A percentile compares a stretch with the other conserved stretches of the same genome.
phyloP scores from a whole-genome alignment of 2,797 vertebrate genomes.

The Megaceryle alcyon region DNA sequence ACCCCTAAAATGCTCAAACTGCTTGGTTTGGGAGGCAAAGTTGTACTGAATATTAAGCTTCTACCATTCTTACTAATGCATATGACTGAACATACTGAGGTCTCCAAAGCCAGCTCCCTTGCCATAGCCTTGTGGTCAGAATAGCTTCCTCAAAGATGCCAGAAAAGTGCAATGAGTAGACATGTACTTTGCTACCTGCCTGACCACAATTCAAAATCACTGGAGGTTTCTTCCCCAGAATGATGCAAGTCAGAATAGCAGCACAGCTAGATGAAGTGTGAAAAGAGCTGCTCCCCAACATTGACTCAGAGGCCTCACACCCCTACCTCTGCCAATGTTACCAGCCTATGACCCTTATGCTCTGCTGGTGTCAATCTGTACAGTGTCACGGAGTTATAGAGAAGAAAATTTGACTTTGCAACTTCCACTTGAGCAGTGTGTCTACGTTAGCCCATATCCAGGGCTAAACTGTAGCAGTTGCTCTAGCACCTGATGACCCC shows the following conservation, averaged over 20 bases:
- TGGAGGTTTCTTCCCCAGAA: neutral
- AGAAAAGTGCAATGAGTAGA: neutral
- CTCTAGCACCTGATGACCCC: neutral
- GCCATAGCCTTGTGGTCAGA: neutral
- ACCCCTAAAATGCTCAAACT: neutral
- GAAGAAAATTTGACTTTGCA: neutral
- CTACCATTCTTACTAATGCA: neutral
- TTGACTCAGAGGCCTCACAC: neutral
- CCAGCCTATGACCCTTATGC: neutral
- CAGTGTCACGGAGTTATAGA: neutral
- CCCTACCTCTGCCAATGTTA: neutral
- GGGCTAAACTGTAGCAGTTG: neutral
- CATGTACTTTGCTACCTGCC: neutral
- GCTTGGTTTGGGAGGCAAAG: neutral
- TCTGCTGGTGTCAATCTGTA: neutral
- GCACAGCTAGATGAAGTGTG: neutral
- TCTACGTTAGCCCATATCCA: neutral
- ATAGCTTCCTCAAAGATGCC: neutral
- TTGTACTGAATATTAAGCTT: neutral
- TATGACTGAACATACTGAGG: neutral
- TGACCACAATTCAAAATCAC: neutral
- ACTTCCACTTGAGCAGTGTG: neutral
- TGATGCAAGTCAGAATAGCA: neutral
- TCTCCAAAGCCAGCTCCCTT: neutral
- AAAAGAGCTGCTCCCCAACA: neutral